Conservation (phyloP, 1,140 invertebrate genomes). For the Trichonephila clavipes region DNA sequence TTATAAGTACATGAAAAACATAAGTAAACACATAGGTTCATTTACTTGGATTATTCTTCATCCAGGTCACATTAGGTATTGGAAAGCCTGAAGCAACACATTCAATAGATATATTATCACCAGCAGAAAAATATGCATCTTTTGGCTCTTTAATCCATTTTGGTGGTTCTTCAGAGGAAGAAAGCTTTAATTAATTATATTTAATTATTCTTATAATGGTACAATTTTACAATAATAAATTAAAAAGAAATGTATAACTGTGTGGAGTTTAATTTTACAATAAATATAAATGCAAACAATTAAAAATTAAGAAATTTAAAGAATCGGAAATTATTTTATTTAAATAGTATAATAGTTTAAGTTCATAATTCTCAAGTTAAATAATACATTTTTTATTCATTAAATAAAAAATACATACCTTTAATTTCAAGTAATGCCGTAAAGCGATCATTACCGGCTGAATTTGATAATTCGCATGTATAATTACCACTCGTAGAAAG, state of each 20-base stretch:
- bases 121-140: constrained; percentile 81
- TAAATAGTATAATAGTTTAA: too few relatives aligned
- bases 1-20: too few relatives aligned
- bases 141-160: constrained; percentile 82
- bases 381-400: not conserved
- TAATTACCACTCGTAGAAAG: constrained; percentile 78
- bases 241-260: too few relatives aligned
- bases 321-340: too few relatives aligned
- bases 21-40: not conserved
- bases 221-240: too few relatives aligned
- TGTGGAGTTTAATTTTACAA: too few relatives aligned
- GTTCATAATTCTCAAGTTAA: too few relatives aligned
- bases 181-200: too few relatives aligned
- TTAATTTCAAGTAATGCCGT: constrained; percentile 86
- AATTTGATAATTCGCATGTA: constrained; percentile 85
- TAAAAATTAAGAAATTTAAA: too few relatives aligned
- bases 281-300: too few relatives aligned
- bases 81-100: constrained; percentile 83
- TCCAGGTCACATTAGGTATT: constrained; percentile 82
- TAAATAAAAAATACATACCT: constrained; percentile 82
- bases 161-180: constrained; percentile 81
- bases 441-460: constrained; percentile 84
- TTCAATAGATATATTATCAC: constrained; percentile 80
- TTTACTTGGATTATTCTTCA: constrained; percentile 77
- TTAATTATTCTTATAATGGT: too few relatives aligned